A percentile compares a stretch with the other conserved stretches of the same genome.
Evolutionary conservation across 35 echinoderm and acorn worm species (phyloP).

Genomic region (Ophiothrix spiculata): DNA sequence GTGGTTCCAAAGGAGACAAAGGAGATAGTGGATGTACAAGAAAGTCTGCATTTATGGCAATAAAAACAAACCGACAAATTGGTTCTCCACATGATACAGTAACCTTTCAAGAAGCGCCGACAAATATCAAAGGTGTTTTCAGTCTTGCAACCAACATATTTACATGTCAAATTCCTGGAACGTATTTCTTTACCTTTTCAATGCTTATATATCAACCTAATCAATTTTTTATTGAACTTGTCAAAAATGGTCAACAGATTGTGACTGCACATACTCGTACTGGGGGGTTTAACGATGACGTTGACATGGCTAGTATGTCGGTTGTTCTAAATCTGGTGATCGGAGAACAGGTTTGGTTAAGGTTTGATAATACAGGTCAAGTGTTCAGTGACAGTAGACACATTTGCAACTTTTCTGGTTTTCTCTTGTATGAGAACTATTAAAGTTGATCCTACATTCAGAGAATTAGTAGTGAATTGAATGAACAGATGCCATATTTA

Average conservation of each 20-base stretch:
- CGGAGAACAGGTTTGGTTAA: not conserved
- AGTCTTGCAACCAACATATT: not conserved
- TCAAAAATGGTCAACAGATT: not conserved
- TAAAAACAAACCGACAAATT: not conserved
- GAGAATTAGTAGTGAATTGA: no score
- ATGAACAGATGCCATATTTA: no score
- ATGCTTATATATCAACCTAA: not conserved
- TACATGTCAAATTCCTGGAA: not conserved
- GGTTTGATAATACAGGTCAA: not conserved
- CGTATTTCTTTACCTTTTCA: not conserved
- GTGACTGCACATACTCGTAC: not conserved
- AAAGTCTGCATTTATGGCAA: not conserved
- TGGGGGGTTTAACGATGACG: not conserved
- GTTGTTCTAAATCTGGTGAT: not conserved
- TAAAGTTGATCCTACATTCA: no score
- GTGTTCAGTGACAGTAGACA: not conserved
- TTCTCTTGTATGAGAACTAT: not conserved
- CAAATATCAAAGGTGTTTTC: not conserved
- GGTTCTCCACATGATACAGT: not conserved
- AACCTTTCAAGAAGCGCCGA: not conserved
- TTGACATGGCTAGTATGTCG: not conserved
- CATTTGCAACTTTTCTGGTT: not conserved
- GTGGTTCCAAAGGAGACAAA: not conserved
- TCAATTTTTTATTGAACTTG: not conserved
- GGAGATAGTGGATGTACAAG: not conserved